Base-by-base conservation (phyloP, 2,797 vertebrate genomes). In the Typhlichthys subterraneus region DNA sequence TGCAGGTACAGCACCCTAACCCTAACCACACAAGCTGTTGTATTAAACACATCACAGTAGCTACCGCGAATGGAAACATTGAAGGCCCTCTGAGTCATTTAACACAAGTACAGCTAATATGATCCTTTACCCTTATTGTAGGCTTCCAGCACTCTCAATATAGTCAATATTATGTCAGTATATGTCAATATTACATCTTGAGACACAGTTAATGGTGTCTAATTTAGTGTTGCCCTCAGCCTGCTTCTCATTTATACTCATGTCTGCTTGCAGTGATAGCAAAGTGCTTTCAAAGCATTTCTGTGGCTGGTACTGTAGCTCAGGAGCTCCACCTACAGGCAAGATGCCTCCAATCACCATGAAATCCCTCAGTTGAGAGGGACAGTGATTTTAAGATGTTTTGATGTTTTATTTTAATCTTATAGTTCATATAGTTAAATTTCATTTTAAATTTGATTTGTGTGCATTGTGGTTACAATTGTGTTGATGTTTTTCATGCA, bases 1-100 rank as follows among this genome's bases (percentile, higher is more conserved):
- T 99, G 78, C 98, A 99, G 96, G 98, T 99, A 91, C 47, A 29
- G 5, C 47, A 8, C 6, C 15, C 10, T 31, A 13, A 3, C 12
- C n/a, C 54, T 7, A 49, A 13, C 5, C 48, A 6, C 13, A 6
- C 13, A 49, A 14, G 5, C 49, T 9, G 15, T 2, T 50, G 12
- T n/a, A 50, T 50, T 12, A 12, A n/a, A 48, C 46, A 1, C 5
- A 38, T 5, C 33, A 38, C 33, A 38, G 33, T 38, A 38, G 33
- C 33, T 38, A 38, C 33, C 8, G 33, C 1, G 8, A 38, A 38
- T 23, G 8, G 8, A 38, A 33, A 4, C 6, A 3, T 33, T 33
- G 4, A 33, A 4, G 4, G 31, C 33, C 7, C 8, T 8, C 5
- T 6, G 33, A 38, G 5, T 6, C 33, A 38, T 38, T 38, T 6